Percentiles rank a stretch among this genome's conserved stretches.
Evolutionary conservation across 2,113 vertebrate genomes (phyloP).

Genomic region (Bubalus kerabau): DNA sequence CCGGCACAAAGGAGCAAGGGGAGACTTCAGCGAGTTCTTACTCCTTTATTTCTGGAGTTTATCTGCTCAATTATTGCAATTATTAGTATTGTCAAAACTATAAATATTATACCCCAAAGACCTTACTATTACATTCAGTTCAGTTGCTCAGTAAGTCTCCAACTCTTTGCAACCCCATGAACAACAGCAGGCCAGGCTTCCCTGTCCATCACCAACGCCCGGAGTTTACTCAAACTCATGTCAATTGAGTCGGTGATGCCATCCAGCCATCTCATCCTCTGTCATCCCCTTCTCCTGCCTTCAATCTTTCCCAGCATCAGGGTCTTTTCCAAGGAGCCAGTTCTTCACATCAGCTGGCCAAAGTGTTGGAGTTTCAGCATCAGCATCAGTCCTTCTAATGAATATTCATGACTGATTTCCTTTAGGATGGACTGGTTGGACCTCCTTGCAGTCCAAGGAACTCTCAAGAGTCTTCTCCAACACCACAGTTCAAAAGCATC

Average conservation of each 20-base stretch:
- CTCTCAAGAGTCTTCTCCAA: background rate
- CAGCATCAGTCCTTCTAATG: background rate
- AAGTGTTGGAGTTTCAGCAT: background rate
- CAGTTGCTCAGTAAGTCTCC: background rate
- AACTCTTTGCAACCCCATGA: background rate
- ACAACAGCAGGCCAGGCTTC: background rate
- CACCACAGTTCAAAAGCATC: background rate
- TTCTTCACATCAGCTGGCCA: background rate
- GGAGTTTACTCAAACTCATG: background rate
- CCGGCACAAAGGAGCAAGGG: background rate
- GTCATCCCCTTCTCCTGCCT: background rate
- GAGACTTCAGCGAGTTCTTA: background rate
- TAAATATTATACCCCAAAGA: background rate
- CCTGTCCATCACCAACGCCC: background rate
- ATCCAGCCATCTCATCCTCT: background rate
- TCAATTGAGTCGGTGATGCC: background rate
- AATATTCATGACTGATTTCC: background rate
- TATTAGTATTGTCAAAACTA: background rate
- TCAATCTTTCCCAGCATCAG: background rate
- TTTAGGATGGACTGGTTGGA: background rate
- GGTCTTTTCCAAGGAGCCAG: background rate
- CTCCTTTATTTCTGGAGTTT: background rate
- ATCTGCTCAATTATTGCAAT: background rate
- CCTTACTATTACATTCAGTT: background rate
- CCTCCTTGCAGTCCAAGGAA: background rate